Evolutionary conservation across 2,113 vertebrate genomes (phyloP).

Genomic region (Pachycephala philippinensis): DNA sequence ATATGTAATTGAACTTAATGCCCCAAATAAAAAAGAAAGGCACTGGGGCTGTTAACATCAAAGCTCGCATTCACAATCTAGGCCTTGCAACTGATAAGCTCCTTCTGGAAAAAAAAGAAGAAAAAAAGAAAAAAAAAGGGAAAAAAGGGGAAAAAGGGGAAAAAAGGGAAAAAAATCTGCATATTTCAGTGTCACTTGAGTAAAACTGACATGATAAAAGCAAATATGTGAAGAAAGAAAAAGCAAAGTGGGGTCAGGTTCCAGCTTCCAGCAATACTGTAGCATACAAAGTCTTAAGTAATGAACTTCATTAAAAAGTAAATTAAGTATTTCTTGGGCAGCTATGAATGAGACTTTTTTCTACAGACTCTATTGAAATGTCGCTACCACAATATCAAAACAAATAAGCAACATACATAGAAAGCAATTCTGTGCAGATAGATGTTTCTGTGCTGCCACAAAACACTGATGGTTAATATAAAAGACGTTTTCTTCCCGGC

Average conservation of each 20-base stretch:
- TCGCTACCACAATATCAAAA: background rate
- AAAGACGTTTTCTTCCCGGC: background rate
- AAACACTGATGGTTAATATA: background rate
- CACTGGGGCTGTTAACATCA: conserved; percentile 50
- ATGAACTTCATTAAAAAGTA: conserved; percentile 54
- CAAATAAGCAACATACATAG: background rate
- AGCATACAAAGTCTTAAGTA: conserved; percentile 26
- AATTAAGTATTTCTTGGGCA: conserved; percentile 40
- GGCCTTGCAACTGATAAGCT: conserved; percentile 38
- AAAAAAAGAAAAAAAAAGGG: background rate
- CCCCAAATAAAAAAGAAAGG: conserved; percentile 50
- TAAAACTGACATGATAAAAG: conserved; percentile 60
- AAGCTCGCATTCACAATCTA: conserved; percentile 4
- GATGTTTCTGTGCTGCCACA: background rate
- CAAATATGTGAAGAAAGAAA: conserved; percentile 59
- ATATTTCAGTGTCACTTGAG: conserved; percentile 43
- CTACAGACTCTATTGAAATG: background rate
- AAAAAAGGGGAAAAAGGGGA: background rate
- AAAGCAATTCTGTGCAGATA: background rate
- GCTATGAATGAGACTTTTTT: background rate
- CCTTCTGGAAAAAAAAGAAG: background rate
- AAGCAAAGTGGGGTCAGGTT: conserved; percentile 45
- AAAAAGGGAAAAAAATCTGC: background rate
- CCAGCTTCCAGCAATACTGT: conserved; percentile 37
- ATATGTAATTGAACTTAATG: conserved; percentile 56